Evolutionary conservation across 2,888 invertebrate species (phyloP), one percentile per base, ranked within the genome.

Genomic region (Nomada goodeniana): DNA sequence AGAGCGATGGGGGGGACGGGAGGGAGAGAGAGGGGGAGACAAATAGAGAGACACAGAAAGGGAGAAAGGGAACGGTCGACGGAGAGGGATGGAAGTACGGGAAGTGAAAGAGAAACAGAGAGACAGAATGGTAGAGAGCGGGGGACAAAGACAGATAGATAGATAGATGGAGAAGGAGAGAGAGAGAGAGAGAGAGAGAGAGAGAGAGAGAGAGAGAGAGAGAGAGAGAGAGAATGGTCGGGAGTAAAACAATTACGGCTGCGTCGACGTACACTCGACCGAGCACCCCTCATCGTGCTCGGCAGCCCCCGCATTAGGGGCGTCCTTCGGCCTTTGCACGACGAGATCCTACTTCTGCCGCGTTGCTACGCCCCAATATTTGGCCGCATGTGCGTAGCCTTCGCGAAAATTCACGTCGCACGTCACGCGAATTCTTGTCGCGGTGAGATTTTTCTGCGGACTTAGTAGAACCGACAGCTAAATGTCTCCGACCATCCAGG

Each of bases 161-260:
- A 23, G 23, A 23, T 23, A 23, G 23, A 23, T 23, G n/a, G n/a
- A n/a, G n/a, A n/a, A n/a, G 20, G 23, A 20, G 9, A 55, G 55
- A 55, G 50, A 11, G 26, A 64, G 5, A 64, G 64, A 29, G 67
- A 67, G n/a, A 15, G 29, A 36, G 67, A 26, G 4, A 11, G 11
- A 23, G 7, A 23, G 23, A 20, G 5, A 64, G 26, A 64, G 64
- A 5, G 67, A 67, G 29, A 9, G 65, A 36, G 67, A n/a, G 15
- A 4, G 11, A 23, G n/a, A 11, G 23, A 20, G 55, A 55, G 55
- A 55, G 50, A 11, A 44, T 9, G 44, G 69, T n/a, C 89, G 92
- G 88, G 87, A 93, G 92, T 93, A 92, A 93, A 93, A 93, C 93
- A 93, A 93, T 93, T 93, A 93, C 91, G 90, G 91, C 89, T 91